Evolutionary conservation across 64 coral and sea anemone species (phyloP), one percentile per base, ranked within the genome.

Genomic region (Stichodactyla mertensii): DNA sequence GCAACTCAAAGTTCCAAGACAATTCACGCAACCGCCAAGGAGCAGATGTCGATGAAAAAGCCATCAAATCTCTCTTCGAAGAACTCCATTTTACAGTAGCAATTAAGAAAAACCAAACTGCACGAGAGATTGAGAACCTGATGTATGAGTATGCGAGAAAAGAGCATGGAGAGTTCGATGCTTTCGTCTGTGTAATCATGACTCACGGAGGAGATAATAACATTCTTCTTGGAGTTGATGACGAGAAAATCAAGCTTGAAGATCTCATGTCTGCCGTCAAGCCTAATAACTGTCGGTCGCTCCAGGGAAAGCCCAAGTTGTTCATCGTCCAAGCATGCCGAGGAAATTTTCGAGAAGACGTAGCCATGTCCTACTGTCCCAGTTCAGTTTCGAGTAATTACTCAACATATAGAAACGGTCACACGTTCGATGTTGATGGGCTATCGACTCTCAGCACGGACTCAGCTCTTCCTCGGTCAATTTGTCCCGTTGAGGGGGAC

Each of bases 311-410:
- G 54, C 90, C 90, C 7, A 88, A 92, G 28, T 56, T 85, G 10
- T 87, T 92, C 22, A 71, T 92, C 20, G 77, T 92, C 27, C 90
- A 92, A 51, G 61, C 90, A 4, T 92, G 90, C 22, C 82, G 79
- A 64, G 80, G 53, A 31, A 13, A 6, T 4, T 8, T 4, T 7
- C 23, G 19, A 19, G 52, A 67, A 54, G 26, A 67, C 1, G 51
- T 62, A 11, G 61, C 70, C 64, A 11, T 1, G 2, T 56, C 8
- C 14, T 86, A 74, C 69, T 74, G 69, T 31, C 69, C 69, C 69
- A 31, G 69, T 31, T 26, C 24, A 0, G 12, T 31, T 31, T 7
- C 22, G 12, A 74, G 24, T 31, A 13, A 27, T 2, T 27, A 28
- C 23, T 31, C 69, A 27, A n/a, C 69, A 13, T 14, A 4, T 74